Conservation (phyloP, 2,113 vertebrate genomes). For the Seriola quinqueradiata region DNA sequence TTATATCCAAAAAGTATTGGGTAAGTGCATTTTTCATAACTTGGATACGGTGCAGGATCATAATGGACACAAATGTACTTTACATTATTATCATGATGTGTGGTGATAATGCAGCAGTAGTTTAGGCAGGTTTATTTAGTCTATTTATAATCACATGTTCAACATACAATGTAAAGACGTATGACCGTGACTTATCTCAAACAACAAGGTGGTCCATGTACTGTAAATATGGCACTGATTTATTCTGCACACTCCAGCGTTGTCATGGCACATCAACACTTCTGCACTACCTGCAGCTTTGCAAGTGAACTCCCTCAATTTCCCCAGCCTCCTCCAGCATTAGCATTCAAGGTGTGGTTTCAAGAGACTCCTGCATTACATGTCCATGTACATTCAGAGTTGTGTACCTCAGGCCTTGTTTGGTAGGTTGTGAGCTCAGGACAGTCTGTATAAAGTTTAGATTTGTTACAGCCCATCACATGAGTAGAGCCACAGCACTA, state of each 20-base stretch:
- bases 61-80: not conserved
- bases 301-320: not conserved
- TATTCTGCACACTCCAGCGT: slow-evolving; percentile 2
- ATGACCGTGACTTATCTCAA: not conserved
- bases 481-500: not conserved
- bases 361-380: not conserved
- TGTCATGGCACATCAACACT: not conserved
- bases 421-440: not conserved
- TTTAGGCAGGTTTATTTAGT: not conserved
- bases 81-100: not conserved
- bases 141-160: not conserved
- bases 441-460: not conserved
- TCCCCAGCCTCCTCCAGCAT: not conserved
- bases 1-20: not conserved
- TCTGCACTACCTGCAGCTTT: not conserved
- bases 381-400: not conserved
- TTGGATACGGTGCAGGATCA: not conserved
- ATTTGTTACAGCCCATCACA: not conserved
- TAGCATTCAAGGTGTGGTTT: slow-evolving; percentile 16
- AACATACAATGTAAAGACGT: not conserved
- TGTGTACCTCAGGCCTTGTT: slow-evolving; percentile 5
- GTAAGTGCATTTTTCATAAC: not conserved
- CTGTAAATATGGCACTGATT: not conserved
- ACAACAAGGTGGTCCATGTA: not conserved
- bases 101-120: not conserved